phyloP scores from a whole-genome alignment of 2,113 vertebrate species.

The Lethenteron camtschaticum region DNA sequence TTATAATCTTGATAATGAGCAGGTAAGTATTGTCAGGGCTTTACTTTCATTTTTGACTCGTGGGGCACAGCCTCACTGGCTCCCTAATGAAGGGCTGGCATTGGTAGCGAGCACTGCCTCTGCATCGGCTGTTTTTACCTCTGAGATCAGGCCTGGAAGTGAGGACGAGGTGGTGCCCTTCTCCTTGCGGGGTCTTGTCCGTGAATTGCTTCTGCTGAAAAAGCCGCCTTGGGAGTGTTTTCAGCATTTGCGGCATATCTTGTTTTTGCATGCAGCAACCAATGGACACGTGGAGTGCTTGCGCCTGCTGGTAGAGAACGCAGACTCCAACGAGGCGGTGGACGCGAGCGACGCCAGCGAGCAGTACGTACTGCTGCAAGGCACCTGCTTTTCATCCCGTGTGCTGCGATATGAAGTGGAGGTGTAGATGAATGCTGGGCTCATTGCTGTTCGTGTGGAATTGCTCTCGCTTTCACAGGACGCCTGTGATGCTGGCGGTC shows the following conservation, averaged over 20 bases:
- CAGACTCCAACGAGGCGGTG: slow-evolving; percentile 52
- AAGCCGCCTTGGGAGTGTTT: no score
- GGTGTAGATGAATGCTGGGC: no score
- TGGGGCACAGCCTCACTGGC: no score
- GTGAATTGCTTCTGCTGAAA: slow-evolving; percentile 7
- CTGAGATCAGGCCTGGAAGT: background rate
- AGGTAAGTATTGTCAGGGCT: background rate
- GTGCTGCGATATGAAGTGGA: no score
- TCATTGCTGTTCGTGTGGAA: background rate
- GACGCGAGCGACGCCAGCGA: slow-evolving; percentile 64
- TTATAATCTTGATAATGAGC: background rate
- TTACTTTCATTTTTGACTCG: background rate
- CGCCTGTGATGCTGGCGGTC: slow-evolving; percentile 82
- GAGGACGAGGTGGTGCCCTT: background rate
- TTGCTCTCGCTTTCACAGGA: slow-evolving; percentile 28
- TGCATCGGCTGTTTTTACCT: background rate
- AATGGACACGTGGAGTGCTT: slow-evolving; percentile 77
- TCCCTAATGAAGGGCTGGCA: no score
- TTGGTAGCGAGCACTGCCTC: background rate
- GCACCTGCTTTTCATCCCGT: no score
- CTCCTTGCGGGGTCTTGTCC: background rate
- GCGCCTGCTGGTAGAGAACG: slow-evolving; percentile 58
- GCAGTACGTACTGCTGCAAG: slow-evolving; percentile 49
- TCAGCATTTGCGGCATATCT: no score
- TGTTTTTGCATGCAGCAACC: slow-evolving; percentile 33